Conservation (phyloP, 2,888 invertebrate species). For the Anthoptus insignis region DNA sequence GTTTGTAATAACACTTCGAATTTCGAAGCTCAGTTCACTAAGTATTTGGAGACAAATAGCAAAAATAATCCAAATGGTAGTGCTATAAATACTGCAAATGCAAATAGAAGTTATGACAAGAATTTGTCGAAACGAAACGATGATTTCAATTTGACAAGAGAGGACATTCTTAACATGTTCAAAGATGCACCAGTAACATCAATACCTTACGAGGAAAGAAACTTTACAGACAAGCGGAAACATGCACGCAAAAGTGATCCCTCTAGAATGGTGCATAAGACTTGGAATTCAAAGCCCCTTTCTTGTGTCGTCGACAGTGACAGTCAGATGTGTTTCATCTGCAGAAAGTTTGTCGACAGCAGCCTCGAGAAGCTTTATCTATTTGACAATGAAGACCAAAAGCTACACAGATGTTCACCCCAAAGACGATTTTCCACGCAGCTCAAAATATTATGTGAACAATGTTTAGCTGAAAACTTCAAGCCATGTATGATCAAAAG, state of each 20-base stretch:
- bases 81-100: conserved; percentile 60
- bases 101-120: conserved; percentile 51
- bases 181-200: conserved; percentile 78
- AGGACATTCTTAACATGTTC: conserved; percentile 78
- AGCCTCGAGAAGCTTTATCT: conserved; percentile 71
- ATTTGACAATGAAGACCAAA: conserved; percentile 81
- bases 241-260: conserved; percentile 79
- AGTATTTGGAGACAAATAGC: conserved; percentile 67
- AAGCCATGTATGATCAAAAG: conserved; percentile 70
- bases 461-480: conserved; percentile 72
- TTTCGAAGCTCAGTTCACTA: conserved; percentile 76
- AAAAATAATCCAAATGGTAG: conserved; percentile 69
- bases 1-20: conserved; percentile 71
- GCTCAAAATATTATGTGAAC: conserved; percentile 75
- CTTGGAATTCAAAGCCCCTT: conserved; percentile 58
- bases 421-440: conserved; percentile 70
- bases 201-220: conserved; percentile 65
- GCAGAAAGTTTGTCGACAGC: conserved; percentile 68
- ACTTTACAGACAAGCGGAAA: conserved; percentile 64
- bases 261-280: conserved; percentile 67
- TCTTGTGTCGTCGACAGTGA: conserved; percentile 67
- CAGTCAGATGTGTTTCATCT: conserved; percentile 74
- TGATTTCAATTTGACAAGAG: conserved; percentile 67
- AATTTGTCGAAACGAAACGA: conserved; percentile 56
- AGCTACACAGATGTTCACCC: conserved; percentile 70